These are phyloP conservation scores for Chelmon rostratus DNA, from an alignment of 2,797 vertebrate species.

Conservation along the genomic window DNA sequence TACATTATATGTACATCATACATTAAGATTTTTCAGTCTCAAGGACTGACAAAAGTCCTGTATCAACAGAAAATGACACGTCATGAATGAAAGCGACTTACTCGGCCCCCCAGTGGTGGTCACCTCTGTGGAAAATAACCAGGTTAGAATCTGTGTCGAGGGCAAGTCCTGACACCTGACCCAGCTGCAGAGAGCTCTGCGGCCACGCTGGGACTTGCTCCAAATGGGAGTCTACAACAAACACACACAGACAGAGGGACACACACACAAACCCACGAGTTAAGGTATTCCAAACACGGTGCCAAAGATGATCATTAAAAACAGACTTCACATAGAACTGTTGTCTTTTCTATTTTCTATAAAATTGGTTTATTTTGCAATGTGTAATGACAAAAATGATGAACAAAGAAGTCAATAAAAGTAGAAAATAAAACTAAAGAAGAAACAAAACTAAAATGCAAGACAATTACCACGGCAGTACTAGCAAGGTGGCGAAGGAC, in stretches of 20 bases:
- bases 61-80: neutral
- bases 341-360: neutral
- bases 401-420: too few species aligned
- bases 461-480: too few species aligned
- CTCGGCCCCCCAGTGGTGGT: conserved; percentile 92
- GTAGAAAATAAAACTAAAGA: too few species aligned
- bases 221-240: conserved; percentile 87
- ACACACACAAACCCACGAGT: neutral
- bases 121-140: conserved; percentile 96
- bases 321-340: neutral
- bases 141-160: conserved; percentile 91
- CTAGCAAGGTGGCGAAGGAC: too few species aligned
- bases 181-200: conserved; percentile 88
- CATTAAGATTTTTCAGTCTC: neutral
- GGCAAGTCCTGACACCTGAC: conserved; percentile 95
- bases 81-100: conserved; percentile 77
- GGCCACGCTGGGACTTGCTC: conserved; percentile 91
- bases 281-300: neutral
- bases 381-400: too few species aligned
- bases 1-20: neutral
- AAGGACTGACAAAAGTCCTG: neutral
- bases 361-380: too few species aligned
- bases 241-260: conserved; percentile 34
- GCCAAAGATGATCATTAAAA: neutral
- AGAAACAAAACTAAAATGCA: too few species aligned